Base-by-base conservation (phyloP, 30 jellyfish, hydroid and myxozoan species). In the Rhopilema esculentum region DNA sequence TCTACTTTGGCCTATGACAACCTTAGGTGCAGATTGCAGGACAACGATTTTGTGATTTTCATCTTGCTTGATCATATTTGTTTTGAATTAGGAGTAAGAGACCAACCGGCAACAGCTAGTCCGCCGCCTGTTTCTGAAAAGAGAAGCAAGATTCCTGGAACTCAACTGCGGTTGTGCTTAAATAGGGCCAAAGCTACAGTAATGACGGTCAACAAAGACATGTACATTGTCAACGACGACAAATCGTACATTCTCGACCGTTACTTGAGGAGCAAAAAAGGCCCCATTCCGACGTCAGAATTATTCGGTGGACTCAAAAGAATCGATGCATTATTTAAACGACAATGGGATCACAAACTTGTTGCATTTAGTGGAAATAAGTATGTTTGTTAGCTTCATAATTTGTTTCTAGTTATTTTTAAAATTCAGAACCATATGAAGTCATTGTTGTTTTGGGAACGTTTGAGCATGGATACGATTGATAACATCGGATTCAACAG, bases 341-440 rank as follows among this genome's bases (percentile, higher is more conserved):
- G 96, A 30, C 96, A 77, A 28, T 84, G 93, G 93, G 96, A 87
- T 48, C 30, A 50, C 28, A 87, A 77, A 65, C 22, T 52, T 1
- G 62, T 78, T 49, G 88, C 80, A 32, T 40, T 87, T n/a, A 77
- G 89, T 25, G 96, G 91, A 22, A 52, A 87, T 31, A 77, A 80
- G 96, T 87, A 64, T 75, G 90, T 40, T 40, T 40, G 12, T 40
- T 40, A 40, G n/a, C n/a, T n/a, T n/a, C n/a, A n/a, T n/a, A n/a
- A n/a, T n/a, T n/a, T n/a, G n/a, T n/a, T n/a, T n/a, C n/a, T n/a
- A n/a, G n/a, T n/a, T n/a, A n/a, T n/a, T n/a, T n/a, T n/a, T n/a
- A n/a, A n/a, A n/a, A n/a, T n/a, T n/a, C n/a, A n/a, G n/a, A n/a
- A n/a, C n/a, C n/a, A n/a, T n/a, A n/a, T n/a, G n/a, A n/a, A n/a